Conservation (phyloP, 1,140 invertebrate genomes). For the Contarinia nasturtii region DNA sequence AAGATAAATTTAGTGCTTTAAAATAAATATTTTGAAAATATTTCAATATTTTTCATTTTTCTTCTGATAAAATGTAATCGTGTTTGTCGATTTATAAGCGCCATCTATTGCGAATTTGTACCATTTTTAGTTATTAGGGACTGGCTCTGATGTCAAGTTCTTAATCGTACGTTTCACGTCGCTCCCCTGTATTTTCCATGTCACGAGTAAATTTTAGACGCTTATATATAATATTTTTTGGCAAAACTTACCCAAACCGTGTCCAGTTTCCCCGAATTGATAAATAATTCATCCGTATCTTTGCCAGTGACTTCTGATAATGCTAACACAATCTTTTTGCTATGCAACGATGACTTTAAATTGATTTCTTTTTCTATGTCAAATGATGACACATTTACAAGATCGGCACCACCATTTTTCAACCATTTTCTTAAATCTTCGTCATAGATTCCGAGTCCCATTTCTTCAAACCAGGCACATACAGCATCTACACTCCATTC, state of each 20-base stretch:
- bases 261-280: conserved; percentile 42
- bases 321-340: conserved; percentile 80
- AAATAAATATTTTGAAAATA: too few species aligned
- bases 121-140: too few species aligned
- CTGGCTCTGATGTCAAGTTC: too few species aligned
- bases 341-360: conserved; percentile 70
- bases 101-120: too few species aligned
- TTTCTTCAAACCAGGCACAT: conserved; percentile 67
- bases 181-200: too few species aligned
- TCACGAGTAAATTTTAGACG: too few species aligned
- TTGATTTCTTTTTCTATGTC: conserved; percentile 83
- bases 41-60: too few species aligned
- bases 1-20: too few species aligned
- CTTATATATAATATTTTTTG: too few species aligned
- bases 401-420: conserved; percentile 49
- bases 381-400: conserved; percentile 54
- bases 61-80: too few species aligned
- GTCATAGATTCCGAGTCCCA: conserved; percentile 72
- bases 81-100: too few species aligned
- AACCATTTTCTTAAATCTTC: conserved; percentile 57
- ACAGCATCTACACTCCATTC: conserved; percentile 72
- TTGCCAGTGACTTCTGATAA: conserved; percentile 36
- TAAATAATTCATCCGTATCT: conserved; percentile 33
- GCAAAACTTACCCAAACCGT: conserved; percentile 47
- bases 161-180: too few species aligned